Conservation (phyloP, 2,888 invertebrate genomes). For the Zaprionus obscuricornis region DNA sequence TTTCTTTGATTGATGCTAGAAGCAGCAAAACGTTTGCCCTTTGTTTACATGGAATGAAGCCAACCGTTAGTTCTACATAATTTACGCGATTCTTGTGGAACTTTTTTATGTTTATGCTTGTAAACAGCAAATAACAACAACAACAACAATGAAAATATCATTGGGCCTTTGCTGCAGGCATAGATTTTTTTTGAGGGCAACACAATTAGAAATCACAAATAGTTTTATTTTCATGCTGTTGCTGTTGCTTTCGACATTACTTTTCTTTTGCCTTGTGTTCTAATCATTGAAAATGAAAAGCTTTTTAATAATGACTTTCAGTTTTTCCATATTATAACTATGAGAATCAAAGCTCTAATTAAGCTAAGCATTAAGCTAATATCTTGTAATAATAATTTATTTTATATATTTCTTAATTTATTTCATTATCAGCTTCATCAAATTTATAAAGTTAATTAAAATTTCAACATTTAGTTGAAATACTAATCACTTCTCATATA, state of each 20-base stretch:
- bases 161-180: conserved; percentile 38
- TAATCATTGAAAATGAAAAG: conserved; percentile 51
- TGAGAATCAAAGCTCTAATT: too few relatives aligned
- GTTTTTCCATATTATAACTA: conserved; percentile 24
- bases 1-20: background rate
- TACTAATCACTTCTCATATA: conserved; percentile 19
- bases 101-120: conserved; percentile 15
- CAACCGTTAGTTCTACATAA: conserved; percentile 63
- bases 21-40: too few relatives aligned
- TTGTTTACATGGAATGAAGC: conserved; percentile 40
- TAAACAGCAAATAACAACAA: too few relatives aligned
- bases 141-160: conserved; percentile 17
- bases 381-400: too few relatives aligned
- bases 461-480: conserved; percentile 39
- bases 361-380: too few relatives aligned
- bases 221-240: conserved; percentile 11
- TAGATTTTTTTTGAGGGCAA: conserved; percentile 38
- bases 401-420: too few relatives aligned
- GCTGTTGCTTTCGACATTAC: too few relatives aligned
- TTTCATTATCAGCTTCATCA: conserved; percentile 18
- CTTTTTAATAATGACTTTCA: conserved; percentile 45
- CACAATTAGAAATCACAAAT: conserved; percentile 46
- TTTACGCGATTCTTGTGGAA: conserved; percentile 23
- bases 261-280: background rate
- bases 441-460: conserved; percentile 7